Conservation (phyloP, 2,797 vertebrate species). For the Ptychobarbus kaznakovi region DNA sequence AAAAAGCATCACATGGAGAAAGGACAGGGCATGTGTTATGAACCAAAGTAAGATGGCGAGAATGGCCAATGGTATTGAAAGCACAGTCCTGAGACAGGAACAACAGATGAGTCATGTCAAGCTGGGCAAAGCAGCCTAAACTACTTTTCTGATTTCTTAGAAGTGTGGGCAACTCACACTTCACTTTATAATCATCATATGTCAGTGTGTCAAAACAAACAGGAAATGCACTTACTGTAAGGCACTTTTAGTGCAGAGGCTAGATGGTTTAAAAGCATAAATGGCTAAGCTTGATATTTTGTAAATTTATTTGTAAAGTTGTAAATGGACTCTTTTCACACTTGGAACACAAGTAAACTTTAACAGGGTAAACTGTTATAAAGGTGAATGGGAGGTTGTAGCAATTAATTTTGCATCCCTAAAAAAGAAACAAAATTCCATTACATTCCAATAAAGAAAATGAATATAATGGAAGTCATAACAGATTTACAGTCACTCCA, state of each 20-base stretch:
- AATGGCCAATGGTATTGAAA: conserved; percentile 74
- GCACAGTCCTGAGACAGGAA: conserved; percentile 68
- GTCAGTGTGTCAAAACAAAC: background rate
- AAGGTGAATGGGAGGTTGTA: background rate
- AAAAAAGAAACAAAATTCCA: too few relatives aligned
- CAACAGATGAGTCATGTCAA: conserved; percentile 5
- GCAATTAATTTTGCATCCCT: too few relatives aligned
- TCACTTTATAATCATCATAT: background rate
- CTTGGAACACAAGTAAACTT: background rate
- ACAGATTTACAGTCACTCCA: too few relatives aligned
- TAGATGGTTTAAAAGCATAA: conserved; percentile 7
- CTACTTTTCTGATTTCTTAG: background rate
- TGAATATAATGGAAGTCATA: too few relatives aligned
- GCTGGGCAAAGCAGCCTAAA: background rate
- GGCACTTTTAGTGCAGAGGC: background rate
- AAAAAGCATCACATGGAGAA: conserved; percentile 11
- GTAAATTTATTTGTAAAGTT: background rate
- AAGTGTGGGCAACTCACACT: background rate
- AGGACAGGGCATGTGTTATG: conserved; percentile 30
- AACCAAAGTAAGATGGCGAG: conserved; percentile 77
- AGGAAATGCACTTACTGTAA: background rate
- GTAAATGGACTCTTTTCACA: background rate
- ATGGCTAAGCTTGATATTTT: background rate
- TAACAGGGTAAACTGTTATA: background rate
- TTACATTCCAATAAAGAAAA: too few relatives aligned